Evolutionary conservation across 2,888 invertebrate genomes (phyloP).

Genomic region (Digitonthophagus gazella): DNA sequence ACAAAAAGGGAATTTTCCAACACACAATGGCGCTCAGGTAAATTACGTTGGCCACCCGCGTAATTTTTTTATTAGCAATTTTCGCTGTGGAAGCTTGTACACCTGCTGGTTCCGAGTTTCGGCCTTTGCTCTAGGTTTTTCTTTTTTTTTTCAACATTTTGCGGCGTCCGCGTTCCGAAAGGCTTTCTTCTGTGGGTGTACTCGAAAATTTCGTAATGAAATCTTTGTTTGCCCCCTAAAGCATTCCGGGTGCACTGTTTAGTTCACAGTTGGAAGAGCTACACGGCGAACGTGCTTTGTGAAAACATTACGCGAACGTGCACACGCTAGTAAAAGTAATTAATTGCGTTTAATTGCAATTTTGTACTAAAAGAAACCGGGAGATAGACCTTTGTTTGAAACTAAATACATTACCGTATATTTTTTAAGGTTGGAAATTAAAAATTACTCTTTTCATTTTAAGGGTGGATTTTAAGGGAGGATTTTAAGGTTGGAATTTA

Average conservation of each 20-base stretch:
- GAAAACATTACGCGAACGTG: background rate
- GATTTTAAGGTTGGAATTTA: too few species aligned
- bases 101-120: conserved; percentile 4
- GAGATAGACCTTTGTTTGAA: background rate
- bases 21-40: conserved; percentile 12
- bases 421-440: background rate
- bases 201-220: conserved; percentile 18
- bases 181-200: background rate
- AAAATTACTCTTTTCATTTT: background rate
- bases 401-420: background rate
- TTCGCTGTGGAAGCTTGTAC: conserved; percentile 6
- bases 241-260: conserved; percentile 3
- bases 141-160: background rate
- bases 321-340: background rate
- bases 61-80: conserved; percentile 17
- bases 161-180: background rate
- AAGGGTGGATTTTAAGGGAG: background rate
- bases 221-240: conserved; percentile 13
- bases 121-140: conserved; percentile 4
- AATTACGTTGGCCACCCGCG: conserved; percentile 7
- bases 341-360: background rate
- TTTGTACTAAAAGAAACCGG: background rate
- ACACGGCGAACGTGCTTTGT: too few species aligned
- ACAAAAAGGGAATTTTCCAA: conserved; percentile 9
- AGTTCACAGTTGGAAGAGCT: conserved; percentile 2